phyloP scores from a whole-genome alignment of 2,113 vertebrate genomes.

The Alexandromys fortis region DNA sequence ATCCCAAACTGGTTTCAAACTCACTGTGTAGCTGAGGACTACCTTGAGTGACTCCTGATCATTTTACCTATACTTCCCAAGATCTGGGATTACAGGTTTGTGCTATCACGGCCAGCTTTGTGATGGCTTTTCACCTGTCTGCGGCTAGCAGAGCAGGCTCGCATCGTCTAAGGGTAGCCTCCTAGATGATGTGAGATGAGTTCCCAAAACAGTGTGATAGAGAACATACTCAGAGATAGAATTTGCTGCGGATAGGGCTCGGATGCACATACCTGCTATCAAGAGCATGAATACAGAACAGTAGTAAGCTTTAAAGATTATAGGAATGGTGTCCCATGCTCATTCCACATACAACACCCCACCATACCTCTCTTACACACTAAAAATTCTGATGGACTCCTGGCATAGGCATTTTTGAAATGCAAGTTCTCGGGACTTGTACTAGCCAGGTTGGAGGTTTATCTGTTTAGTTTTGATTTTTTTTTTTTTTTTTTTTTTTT shows the following conservation, averaged over 20 bases:
- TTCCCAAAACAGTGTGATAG: neutral
- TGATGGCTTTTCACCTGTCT: neutral
- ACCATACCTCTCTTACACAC: neutral
- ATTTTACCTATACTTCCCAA: neutral
- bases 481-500: no score
- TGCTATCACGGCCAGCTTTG: neutral
- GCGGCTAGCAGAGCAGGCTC: constrained; percentile 20
- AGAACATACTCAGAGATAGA: constrained; percentile 42
- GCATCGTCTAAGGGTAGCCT: constrained; percentile 17
- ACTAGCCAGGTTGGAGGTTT: neutral
- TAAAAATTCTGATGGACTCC: neutral
- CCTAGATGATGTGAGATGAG: neutral
- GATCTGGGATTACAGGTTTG: neutral
- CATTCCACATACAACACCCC: neutral
- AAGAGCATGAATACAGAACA: constrained; percentile 28
- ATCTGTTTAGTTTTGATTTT: neutral
- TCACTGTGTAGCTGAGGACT: neutral
- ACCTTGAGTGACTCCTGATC: neutral
- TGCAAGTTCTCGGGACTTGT: neutral
- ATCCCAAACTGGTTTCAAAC: neutral
- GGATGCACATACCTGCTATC: neutral
- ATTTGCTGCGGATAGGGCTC: constrained; percentile 3
- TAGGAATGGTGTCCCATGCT: neutral
- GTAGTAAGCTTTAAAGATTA: constrained; percentile 17
- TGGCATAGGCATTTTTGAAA: constrained; percentile 20